Conservation (phyloP, 2,797 vertebrate genomes). For the Mionectes olivaceus region DNA sequence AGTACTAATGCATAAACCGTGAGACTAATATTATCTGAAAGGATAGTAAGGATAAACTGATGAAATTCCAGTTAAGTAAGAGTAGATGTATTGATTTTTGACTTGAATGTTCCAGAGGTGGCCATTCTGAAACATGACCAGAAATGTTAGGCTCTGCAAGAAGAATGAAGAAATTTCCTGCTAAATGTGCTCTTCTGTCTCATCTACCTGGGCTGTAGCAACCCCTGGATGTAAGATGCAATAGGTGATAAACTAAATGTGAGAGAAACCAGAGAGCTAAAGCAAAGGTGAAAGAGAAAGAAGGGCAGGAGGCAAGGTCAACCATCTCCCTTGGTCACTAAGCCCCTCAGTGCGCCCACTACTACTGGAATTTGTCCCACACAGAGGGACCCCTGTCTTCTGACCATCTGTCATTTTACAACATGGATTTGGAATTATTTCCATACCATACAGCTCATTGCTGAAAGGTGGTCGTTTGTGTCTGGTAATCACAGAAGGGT, state of each 20-base stretch:
- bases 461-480: neutral
- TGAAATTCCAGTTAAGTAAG: neutral
- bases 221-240: neutral
- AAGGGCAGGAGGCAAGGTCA: neutral
- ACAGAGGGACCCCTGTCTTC: neutral
- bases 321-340: neutral
- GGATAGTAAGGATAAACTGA: neutral
- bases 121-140: neutral
- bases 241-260: neutral
- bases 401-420: neutral
- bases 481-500: neutral
- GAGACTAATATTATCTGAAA: neutral
- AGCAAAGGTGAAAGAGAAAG: neutral
- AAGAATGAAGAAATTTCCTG: neutral
- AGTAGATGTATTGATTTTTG: neutral
- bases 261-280: neutral
- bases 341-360: neutral
- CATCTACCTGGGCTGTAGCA: neutral
- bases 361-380: neutral
- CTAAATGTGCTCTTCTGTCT: neutral
- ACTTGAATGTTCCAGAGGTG: neutral
- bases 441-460: neutral
- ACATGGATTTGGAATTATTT: neutral
- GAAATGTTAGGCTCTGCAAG: neutral
- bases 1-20: neutral